Percentiles rank a stretch among this genome's conserved stretches.
These are phyloP conservation scores for Dolichomitus sp. DNA, from an alignment of 2,888 invertebrate genomes.

Conservation along the genomic window DNA sequence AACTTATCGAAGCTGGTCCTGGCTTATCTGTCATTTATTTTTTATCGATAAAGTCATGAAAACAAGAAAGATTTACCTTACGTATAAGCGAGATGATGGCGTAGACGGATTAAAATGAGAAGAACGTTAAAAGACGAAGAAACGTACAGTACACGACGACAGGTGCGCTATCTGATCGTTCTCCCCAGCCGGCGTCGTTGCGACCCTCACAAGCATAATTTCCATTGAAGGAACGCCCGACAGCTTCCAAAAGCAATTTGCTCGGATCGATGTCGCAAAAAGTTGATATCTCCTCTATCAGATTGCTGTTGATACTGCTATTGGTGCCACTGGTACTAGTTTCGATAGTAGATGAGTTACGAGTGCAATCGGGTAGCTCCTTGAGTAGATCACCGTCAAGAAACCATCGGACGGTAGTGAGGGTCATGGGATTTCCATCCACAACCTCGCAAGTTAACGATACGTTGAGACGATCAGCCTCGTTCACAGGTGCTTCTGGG, in stretches of 20 bases:
- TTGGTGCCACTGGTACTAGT: constrained; percentile 71
- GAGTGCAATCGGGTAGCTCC: constrained; percentile 94
- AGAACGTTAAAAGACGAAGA: constrained; percentile 28
- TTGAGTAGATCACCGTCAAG: constrained; percentile 94
- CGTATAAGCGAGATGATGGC: not conserved
- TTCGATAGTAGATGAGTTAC: constrained; percentile 78
- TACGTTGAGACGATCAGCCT: constrained; percentile 93
- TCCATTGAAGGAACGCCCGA: constrained; percentile 96
- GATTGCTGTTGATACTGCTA: constrained; percentile 67
- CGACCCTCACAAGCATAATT: constrained; percentile 97
- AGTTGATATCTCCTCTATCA: constrained; percentile 84
- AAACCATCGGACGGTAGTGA: constrained; percentile 95
- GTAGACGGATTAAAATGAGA: not conserved
- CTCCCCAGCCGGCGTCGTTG: constrained; percentile 96
- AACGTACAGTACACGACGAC: constrained; percentile 93
- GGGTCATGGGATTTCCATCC: constrained; percentile 92
- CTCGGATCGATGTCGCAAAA: constrained; percentile 96
- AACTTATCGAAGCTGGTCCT: constrained; percentile 92
- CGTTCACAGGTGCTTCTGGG: constrained; percentile 92
- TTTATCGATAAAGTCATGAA: not conserved
- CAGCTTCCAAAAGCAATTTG: constrained; percentile 93
- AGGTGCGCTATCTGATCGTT: constrained; percentile 92
- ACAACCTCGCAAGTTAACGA: constrained; percentile 93
- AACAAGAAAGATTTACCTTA: not conserved
- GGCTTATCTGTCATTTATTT: constrained; percentile 90